A percentile compares a stretch with the other conserved stretches of the same genome.
These are phyloP conservation scores for Varanus salvator DNA, from an alignment of 2,113 vertebrate genomes.

Conservation along the genomic window DNA sequence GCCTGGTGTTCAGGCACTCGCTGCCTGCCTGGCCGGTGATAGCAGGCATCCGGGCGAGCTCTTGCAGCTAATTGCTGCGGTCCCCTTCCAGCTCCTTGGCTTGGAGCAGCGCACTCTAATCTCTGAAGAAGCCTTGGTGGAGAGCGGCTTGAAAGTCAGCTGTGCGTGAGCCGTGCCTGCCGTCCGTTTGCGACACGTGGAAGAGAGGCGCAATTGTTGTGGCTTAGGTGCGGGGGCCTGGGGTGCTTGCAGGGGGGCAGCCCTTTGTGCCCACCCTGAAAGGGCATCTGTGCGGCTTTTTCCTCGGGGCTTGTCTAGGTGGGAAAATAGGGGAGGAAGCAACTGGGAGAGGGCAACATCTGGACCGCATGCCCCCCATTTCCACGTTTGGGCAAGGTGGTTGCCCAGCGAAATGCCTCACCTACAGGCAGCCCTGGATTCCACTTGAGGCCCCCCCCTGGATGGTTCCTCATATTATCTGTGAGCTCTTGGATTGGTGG, in stretches of 20 bases:
- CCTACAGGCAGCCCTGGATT: no score
- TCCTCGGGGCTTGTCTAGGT: no score
- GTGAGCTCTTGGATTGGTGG: not conserved
- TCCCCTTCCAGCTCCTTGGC: not conserved
- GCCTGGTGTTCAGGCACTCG: not conserved
- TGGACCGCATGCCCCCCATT: no score
- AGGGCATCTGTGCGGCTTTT: no score
- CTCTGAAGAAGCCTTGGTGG: not conserved
- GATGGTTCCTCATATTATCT: not conserved
- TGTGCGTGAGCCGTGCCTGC: not conserved
- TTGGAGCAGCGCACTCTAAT: not conserved
- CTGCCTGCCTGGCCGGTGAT: constrained; percentile 8
- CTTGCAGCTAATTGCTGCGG: not conserved
- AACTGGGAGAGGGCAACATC: no score
- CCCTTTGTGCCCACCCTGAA: no score
- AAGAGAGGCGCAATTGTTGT: not conserved
- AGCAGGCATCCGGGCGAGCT: not conserved
- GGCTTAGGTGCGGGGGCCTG: no score
- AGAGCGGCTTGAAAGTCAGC: not conserved
- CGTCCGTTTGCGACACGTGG: not conserved
- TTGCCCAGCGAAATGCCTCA: no score
- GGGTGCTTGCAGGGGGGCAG: no score
- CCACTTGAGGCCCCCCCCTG: not conserved
- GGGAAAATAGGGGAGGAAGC: no score
- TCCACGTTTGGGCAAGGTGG: no score